Evolutionary conservation across 2,888 invertebrate genomes (phyloP).

Genomic region (Eristalis arbustorum): DNA sequence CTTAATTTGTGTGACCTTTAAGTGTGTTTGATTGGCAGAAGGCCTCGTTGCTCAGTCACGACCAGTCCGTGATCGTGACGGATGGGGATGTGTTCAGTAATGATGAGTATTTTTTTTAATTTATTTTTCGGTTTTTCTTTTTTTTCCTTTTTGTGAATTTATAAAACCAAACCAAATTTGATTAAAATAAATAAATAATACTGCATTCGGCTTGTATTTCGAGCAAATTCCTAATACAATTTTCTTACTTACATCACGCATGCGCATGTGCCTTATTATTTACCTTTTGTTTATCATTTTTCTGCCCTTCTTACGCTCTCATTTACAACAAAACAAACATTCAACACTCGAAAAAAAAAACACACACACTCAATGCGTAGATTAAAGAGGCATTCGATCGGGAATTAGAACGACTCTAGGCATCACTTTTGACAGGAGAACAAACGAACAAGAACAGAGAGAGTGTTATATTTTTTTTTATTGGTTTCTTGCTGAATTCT

Average conservation of each 20-base stretch:
- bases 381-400: background rate
- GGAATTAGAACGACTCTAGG: too few species aligned
- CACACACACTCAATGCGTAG: conserved; percentile 13
- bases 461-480: background rate
- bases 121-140: background rate
- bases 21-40: background rate
- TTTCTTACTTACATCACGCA: conserved; percentile 81
- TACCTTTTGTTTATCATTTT: conserved; percentile 64
- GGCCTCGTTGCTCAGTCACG: background rate
- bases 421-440: background rate
- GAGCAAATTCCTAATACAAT: conserved; percentile 77
- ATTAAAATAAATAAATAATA: conserved; percentile 39
- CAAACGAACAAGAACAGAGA: background rate
- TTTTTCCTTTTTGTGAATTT: too few species aligned
- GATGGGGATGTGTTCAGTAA: conserved; percentile 1
- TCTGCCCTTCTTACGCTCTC: conserved; percentile 66
- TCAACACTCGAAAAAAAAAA: conserved; percentile 22
- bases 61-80: background rate
- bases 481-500: conserved; percentile 18
- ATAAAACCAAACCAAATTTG: background rate
- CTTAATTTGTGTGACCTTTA: background rate
- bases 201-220: conserved; percentile 71
- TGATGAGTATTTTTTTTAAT: background rate
- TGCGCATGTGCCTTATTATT: conserved; percentile 79
- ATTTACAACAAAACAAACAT: conserved; percentile 24